Evolutionary conservation across 2,888 invertebrate species (phyloP), one percentile per base, ranked within the genome.

Genomic region (Euplexia lucipara): DNA sequence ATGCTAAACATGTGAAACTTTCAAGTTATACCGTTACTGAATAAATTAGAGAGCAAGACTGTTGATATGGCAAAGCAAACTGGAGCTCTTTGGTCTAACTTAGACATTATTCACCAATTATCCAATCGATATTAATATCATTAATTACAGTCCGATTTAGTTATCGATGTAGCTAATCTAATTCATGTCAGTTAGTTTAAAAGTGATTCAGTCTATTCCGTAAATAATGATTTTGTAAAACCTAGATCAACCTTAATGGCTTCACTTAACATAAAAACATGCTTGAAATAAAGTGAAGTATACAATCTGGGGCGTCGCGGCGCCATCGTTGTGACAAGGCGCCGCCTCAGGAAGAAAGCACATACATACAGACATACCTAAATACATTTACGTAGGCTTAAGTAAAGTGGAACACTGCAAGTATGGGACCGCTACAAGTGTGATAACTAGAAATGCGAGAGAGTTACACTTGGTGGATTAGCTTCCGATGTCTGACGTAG

Each of bases 261-360:
- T 37, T 49, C 30, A 45, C 10, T 64, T 47, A 65, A 52, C 49
- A 63, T 35, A 62, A 59, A 59, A 35, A 37, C 71, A 61, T 45
- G 41, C 51, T 48, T 37, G 16, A 65, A 51, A 26, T 32, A 42
- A 59, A 51, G 45, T 56, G 20, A 39, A 48, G 42, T 64, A 66
- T 59, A 61, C 56, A 76, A 72, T 73, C 53, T 69, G 37, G 66
- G 80, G 39, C 79, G 64, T 41, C 62, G 42, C 20, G 69, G 51
- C 69, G 77, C 73, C 77, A 34, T 18, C 16, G 44, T 20, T 14
- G 47, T 6, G 39, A 32, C 48, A 22, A 30, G 58, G 51, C 65
- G 64, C 32, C 70, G 39, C 5, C 61, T 37, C 39, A 49, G 52
- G 65, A 65, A 65, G 45, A 65, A 65, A 54, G 9, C 53, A 53